Percentiles rank a stretch among this genome's conserved stretches.
phyloP scores from a whole-genome alignment of 2,113 vertebrate species.

The Eira barbara region DNA sequence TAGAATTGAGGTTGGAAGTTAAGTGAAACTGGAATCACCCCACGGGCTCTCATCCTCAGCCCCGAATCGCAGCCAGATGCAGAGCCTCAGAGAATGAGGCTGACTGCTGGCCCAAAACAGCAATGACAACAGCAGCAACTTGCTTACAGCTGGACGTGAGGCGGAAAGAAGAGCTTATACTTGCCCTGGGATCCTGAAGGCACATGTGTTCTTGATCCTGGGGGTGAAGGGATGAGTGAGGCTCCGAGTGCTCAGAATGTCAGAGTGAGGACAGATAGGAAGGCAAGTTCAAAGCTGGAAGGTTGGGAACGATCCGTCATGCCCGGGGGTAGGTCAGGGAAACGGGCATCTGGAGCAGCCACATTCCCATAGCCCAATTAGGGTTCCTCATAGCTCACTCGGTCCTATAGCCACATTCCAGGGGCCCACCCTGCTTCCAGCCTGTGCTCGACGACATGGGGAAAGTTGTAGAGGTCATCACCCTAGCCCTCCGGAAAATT shows the following conservation, averaged over 20 bases:
- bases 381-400: background rate
- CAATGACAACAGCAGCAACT: background rate
- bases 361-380: background rate
- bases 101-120: background rate
- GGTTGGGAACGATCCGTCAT: fast-evolving
- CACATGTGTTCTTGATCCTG: background rate
- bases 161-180: background rate
- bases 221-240: background rate
- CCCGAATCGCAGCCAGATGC: background rate
- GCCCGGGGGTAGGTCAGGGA: background rate
- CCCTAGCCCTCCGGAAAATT: background rate
- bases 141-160: background rate
- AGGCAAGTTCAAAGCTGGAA: background rate
- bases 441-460: background rate
- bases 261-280: background rate
- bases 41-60: background rate
- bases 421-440: background rate
- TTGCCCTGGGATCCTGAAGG: background rate
- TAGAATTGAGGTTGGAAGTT: background rate
- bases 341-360: background rate
- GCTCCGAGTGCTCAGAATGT: background rate
- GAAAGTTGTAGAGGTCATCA: background rate
- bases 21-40: background rate
- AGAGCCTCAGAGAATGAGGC: background rate
- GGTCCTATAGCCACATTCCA: background rate